These are phyloP conservation scores for Hirundo rustica DNA, from an alignment of 2,797 vertebrate genomes.

Conservation along the genomic window DNA sequence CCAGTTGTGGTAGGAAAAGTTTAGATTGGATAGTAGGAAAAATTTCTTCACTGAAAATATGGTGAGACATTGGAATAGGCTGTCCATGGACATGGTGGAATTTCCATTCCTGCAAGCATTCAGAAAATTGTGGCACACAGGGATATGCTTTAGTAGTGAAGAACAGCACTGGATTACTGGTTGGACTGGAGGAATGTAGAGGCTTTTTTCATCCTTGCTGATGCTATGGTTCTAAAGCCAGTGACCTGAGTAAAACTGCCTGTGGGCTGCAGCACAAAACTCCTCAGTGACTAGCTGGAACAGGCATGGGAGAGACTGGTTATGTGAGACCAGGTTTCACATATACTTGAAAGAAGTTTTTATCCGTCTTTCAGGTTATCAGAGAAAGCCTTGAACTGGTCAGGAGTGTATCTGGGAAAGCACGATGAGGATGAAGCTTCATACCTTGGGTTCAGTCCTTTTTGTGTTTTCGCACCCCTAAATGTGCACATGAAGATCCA, in stretches of 20 bases:
- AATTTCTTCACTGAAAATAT: background rate
- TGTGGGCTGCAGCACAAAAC: background rate
- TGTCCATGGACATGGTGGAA: background rate
- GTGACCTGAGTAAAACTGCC: background rate
- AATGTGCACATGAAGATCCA: background rate
- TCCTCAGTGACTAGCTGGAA: background rate
- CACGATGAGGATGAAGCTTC: background rate
- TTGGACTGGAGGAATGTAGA: background rate
- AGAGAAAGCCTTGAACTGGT: background rate
- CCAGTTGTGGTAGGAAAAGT: background rate
- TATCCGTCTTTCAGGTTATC: background rate
- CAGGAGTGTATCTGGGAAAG: background rate
- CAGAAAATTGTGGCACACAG: background rate
- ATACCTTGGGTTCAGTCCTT: background rate
- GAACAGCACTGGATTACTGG: background rate
- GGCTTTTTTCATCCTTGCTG: background rate
- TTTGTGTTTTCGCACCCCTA: background rate
- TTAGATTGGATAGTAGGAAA: background rate
- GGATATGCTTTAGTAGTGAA: background rate
- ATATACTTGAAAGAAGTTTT: background rate
- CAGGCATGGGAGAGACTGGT: background rate
- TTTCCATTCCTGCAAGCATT: background rate
- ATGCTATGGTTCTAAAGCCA: background rate
- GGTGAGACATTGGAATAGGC: background rate
- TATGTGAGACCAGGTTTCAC: background rate